Evolutionary conservation across 2,113 vertebrate species (phyloP).

Genomic region (Indicator maculatus): DNA sequence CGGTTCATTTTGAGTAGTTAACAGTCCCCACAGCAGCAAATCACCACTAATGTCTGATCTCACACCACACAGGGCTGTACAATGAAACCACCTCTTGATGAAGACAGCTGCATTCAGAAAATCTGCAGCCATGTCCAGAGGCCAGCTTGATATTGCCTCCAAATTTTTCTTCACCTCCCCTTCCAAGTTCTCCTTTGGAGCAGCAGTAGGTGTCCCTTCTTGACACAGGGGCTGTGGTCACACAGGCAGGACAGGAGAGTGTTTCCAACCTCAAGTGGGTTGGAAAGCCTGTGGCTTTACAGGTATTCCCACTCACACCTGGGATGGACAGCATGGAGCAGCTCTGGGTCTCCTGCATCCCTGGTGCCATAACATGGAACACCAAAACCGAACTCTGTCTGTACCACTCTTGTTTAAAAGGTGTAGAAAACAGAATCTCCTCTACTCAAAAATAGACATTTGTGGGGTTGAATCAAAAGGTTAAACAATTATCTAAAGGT

Average conservation of each 20-base stretch:
- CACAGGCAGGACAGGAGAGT: not conserved
- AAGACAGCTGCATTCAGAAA: not conserved
- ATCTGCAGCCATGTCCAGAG: not conserved
- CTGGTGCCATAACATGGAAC: not conserved
- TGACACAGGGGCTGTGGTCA: not conserved
- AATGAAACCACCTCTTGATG: not conserved
- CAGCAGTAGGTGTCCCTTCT: not conserved
- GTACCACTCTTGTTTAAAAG: not conserved
- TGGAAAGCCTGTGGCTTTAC: not conserved
- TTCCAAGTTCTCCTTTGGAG: fast-evolving
- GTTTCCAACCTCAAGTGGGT: not conserved
- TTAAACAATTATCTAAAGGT: not conserved
- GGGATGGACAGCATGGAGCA: not conserved
- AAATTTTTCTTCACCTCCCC: not conserved
- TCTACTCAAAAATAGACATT: not conserved
- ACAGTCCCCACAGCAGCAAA: not conserved
- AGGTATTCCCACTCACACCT: not conserved
- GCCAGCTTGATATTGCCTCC: not conserved
- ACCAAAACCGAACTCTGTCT: not conserved
- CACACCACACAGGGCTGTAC: not conserved
- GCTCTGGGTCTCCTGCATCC: not conserved
- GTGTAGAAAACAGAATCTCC: not conserved
- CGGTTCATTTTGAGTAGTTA: not conserved
- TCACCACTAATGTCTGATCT: not conserved
- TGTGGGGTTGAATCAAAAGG: not conserved